These are phyloP conservation scores for Polymixis flavicincta DNA, from an alignment of 2,888 invertebrate genomes.

Conservation along the genomic window DNA sequence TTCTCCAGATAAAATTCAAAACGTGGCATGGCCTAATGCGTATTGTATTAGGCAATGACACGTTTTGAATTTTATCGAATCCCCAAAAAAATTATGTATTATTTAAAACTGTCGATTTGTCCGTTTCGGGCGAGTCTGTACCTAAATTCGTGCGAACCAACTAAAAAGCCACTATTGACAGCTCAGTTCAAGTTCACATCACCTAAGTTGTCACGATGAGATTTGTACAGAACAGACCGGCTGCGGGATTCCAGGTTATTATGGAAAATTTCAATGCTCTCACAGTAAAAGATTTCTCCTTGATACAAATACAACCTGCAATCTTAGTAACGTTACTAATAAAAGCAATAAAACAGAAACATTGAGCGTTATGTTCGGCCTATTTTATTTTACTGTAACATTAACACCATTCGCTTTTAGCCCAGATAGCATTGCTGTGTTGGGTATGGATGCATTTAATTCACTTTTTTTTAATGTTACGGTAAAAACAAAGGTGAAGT, in stretches of 20 bases:
- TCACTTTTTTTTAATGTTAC: not conserved
- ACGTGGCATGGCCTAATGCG: too few species aligned
- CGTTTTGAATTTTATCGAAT: too few species aligned
- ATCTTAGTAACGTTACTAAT: slow-evolving; percentile 28
- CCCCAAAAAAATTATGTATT: too few species aligned
- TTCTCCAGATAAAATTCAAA: too few species aligned
- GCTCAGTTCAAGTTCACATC: not conserved
- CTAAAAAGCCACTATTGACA: not conserved
- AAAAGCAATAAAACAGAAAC: slow-evolving; percentile 41
- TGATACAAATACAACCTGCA: slow-evolving; percentile 33
- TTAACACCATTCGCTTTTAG: slow-evolving; percentile 51
- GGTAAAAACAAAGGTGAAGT: too few species aligned
- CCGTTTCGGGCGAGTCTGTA: too few species aligned
- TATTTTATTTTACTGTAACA: slow-evolving; percentile 53
- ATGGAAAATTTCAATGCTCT: slow-evolving; percentile 10
- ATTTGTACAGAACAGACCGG: not conserved
- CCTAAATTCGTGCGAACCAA: too few species aligned
- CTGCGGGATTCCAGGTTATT: not conserved
- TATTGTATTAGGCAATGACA: too few species aligned
- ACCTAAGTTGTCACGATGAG: not conserved
- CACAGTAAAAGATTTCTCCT: slow-evolving; percentile 19
- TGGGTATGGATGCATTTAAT: slow-evolving; percentile 12
- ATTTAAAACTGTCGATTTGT: too few species aligned
- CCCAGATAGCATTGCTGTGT: slow-evolving; percentile 14
- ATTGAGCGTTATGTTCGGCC: slow-evolving; percentile 46